Conservation (phyloP, 2,113 vertebrate genomes). For the Epinephelus lanceolatus region DNA sequence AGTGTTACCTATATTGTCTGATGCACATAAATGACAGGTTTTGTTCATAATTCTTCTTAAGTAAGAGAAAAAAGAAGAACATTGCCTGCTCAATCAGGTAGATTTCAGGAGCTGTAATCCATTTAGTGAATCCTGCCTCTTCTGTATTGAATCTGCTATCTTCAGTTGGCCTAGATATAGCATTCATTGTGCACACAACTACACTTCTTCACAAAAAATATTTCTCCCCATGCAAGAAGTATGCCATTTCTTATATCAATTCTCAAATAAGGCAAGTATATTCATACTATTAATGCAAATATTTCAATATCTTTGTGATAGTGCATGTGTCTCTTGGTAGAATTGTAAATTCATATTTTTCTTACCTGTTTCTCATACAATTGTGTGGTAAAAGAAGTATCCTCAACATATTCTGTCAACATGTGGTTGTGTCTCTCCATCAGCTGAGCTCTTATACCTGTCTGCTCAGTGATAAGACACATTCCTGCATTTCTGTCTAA, state of each 20-base stretch:
- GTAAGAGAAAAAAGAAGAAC: background rate
- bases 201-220: background rate
- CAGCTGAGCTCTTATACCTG: constrained; percentile 50
- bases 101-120: background rate
- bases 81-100: background rate
- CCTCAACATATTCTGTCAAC: constrained; percentile 1
- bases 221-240: background rate
- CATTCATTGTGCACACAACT: background rate
- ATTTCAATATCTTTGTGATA: background rate
- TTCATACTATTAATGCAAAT: background rate
- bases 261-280: background rate
- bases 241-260: background rate
- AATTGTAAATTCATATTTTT: background rate
- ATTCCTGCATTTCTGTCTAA: constrained; percentile 43
- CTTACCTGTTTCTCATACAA: constrained; percentile 49
- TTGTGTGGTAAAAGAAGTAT: constrained; percentile 8
- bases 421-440: background rate
- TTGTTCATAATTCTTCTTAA: background rate
- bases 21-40: background rate
- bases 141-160: background rate
- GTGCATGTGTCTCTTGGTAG: background rate
- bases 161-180: background rate
- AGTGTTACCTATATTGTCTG: too few species aligned
- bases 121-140: background rate
- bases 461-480: constrained; percentile 40